These are phyloP conservation scores for Andrena bucephala DNA, from an alignment of 2,888 invertebrate species.

Conservation along the genomic window DNA sequence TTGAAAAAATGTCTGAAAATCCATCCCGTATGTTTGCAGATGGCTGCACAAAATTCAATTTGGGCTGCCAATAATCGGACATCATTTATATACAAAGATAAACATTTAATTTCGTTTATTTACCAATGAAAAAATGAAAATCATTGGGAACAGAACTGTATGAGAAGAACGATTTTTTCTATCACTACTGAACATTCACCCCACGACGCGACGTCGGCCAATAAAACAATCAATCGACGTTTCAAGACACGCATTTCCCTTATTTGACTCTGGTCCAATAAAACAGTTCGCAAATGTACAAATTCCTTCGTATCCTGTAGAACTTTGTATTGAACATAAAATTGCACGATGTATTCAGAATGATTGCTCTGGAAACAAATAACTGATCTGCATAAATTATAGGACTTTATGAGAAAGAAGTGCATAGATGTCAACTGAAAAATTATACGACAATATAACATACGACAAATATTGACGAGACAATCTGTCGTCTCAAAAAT, in stretches of 20 bases:
- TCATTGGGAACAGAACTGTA: neutral
- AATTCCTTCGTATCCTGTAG: too few relatives aligned
- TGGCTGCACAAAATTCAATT: too few relatives aligned
- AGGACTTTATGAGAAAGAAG: neutral
- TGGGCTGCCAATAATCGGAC: too few relatives aligned
- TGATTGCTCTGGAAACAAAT: neutral
- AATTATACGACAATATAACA: neutral
- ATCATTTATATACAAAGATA: neutral
- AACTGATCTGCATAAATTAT: neutral
- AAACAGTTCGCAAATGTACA: too few relatives aligned
- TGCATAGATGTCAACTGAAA: neutral
- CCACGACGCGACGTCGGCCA: conserved; percentile 9
- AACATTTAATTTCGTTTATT: neutral
- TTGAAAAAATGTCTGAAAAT: neutral
- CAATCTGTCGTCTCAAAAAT: neutral
- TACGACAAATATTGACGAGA: too few relatives aligned
- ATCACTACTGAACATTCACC: neutral
- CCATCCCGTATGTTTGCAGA: neutral
- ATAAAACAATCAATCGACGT: conserved; percentile 10
- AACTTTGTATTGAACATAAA: neutral
- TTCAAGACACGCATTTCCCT: neutral
- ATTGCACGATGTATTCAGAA: neutral
- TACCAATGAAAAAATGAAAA: neutral
- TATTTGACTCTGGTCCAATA: neutral
- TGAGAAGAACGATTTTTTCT: neutral